These are phyloP conservation scores for Threskiornis aethiopicus DNA, from an alignment of 2,797 vertebrate genomes.

Conservation along the genomic window DNA sequence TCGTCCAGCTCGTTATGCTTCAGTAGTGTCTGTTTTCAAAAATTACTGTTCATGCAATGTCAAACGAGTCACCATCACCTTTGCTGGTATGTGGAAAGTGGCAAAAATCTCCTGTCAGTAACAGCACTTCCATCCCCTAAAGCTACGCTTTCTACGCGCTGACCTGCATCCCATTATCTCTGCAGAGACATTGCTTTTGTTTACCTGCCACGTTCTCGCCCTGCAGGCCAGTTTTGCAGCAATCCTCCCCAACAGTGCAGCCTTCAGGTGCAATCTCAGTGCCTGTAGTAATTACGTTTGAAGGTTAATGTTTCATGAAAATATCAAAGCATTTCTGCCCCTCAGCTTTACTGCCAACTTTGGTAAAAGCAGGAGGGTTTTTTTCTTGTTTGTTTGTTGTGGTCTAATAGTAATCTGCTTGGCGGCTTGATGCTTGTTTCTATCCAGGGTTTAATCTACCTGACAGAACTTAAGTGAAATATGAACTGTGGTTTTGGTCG, in stretches of 20 bases:
- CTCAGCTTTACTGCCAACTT: background rate
- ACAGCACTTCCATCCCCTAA: slow-evolving; percentile 1
- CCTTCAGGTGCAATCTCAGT: background rate
- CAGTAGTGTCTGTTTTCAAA: background rate
- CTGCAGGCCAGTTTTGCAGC: slow-evolving; percentile 1
- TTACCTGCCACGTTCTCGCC: slow-evolving; percentile 5
- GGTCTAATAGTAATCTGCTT: background rate
- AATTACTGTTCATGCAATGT: background rate
- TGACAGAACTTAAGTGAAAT: background rate
- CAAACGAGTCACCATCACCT: background rate
- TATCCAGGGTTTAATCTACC: background rate
- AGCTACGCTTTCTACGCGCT: background rate
- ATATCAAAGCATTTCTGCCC: background rate
- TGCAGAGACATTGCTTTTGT: background rate
- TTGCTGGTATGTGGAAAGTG: background rate
- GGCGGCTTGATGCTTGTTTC: background rate
- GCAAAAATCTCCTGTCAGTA: background rate
- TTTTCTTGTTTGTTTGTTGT: slow-evolving; percentile 4
- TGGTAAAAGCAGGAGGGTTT: background rate
- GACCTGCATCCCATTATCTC: slow-evolving; percentile 12
- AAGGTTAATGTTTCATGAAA: slow-evolving; percentile 43
- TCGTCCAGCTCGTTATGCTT: background rate
- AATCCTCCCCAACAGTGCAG: background rate
- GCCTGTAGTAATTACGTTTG: background rate
- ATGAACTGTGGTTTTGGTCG: background rate